Conservation (phyloP, 2,797 vertebrate species). For the Chiroxiphia lanceolata region DNA sequence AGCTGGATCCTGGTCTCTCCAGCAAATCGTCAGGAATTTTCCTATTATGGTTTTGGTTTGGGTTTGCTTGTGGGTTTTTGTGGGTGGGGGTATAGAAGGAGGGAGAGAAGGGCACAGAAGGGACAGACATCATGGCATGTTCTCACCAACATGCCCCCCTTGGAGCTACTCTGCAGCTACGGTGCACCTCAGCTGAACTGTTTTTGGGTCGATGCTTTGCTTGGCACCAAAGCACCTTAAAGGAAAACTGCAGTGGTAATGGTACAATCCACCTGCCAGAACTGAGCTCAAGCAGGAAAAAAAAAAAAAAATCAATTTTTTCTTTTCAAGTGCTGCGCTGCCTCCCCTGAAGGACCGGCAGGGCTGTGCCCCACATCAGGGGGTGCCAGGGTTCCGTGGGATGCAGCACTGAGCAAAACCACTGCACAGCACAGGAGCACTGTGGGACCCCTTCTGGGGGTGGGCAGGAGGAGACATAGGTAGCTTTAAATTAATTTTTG, state of each 20-base stretch:
- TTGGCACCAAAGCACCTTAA: slow-evolving; percentile 45
- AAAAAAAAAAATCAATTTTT: not conserved
- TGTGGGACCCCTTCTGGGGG: fast-evolving
- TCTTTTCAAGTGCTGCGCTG: not conserved
- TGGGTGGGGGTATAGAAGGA: not conserved
- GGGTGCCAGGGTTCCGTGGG: fast-evolving
- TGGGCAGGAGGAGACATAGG: not conserved
- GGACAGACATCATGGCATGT: not conserved
- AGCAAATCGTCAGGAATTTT: not conserved
- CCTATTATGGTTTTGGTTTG: not conserved
- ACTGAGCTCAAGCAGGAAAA: too few species aligned
- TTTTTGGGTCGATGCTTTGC: not conserved
- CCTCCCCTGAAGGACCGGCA: fast-evolving
- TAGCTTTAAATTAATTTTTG: not conserved
- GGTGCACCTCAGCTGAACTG: not conserved
- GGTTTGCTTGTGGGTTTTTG: not conserved
- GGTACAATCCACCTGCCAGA: not conserved
- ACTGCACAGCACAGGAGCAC: fast-evolving
- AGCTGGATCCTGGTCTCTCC: slow-evolving; percentile 20
- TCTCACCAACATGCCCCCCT: not conserved
- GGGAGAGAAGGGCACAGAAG: not conserved
- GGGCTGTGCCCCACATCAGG: fast-evolving
- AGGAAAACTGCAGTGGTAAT: slow-evolving; percentile 40
- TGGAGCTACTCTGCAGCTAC: not conserved
- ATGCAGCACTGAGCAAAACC: fast-evolving